Base-by-base conservation (phyloP, 2,888 invertebrate genomes). In the Melanotus villosus region DNA sequence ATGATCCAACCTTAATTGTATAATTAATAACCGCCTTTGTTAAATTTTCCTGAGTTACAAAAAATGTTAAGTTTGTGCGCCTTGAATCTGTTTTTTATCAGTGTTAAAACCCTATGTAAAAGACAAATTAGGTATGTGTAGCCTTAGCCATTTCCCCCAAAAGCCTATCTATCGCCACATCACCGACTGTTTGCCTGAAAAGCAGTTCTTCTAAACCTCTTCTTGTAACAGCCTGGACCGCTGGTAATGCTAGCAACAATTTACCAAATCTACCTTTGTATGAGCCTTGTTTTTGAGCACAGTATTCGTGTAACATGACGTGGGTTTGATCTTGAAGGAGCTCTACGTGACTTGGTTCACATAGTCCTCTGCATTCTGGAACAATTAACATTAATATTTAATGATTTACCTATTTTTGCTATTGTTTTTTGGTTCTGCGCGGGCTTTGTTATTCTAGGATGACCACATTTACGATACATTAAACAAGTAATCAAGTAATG, bases 311-410 rank as follows among this genome's bases (percentile, higher is more conserved):
- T 19, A 96, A 85, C 84, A 93, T 91, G 2, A 91, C 87, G 68
- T 94, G 90, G 0, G 93, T 92, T 82, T 95, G 94, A 75, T 95
- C 95, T 85, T 95, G 95, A 0, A 95, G 84, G 47, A 91, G 87
- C 75, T 88, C 90, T 69, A 91, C 86, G 73, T 91, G 88, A 5
- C 82, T 84, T 0, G 86, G 82, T 75, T 91, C 90, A 52, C 89
- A 87, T 50, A 92, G 83, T 0, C 90, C 91, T 68, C 88, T 84
- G 10, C 88, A 86, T 81, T 92, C 92, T 91, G 80, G 2, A 81
- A 30, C n/a, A n/a, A n/a, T n/a, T n/a, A n/a, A n/a, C n/a, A n/a
- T n/a, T n/a, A n/a, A n/a, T n/a, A n/a, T n/a, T n/a, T n/a, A n/a
- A n/a, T n/a, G n/a, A n/a, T n/a, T n/a, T n/a, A n/a, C n/a, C n/a